Conservation (phyloP, 2,888 invertebrate species). For the Folsomia manolachei region DNA sequence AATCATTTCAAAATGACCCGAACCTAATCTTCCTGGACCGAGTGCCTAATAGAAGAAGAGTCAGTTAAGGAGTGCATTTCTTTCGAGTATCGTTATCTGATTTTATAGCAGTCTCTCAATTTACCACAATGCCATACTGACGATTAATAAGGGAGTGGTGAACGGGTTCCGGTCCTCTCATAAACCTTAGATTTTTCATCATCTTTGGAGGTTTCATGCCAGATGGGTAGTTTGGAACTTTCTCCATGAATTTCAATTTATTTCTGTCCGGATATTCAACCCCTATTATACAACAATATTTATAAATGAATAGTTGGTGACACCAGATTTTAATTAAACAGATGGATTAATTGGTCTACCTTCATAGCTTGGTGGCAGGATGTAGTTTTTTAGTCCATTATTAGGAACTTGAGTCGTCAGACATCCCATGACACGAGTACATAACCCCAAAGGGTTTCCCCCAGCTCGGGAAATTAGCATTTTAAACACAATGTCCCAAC, state of each 20-base stretch:
- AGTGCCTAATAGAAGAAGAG: slow-evolving; percentile 63
- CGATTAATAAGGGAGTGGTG: slow-evolving; percentile 83
- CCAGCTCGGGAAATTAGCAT: neutral
- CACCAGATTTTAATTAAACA: neutral
- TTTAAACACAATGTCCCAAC: neutral
- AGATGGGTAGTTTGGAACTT: slow-evolving; percentile 67
- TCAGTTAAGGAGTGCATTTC: neutral
- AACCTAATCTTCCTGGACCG: slow-evolving; percentile 75
- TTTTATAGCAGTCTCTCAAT: too few species aligned
- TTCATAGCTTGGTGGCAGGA: slow-evolving; percentile 66
- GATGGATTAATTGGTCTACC: slow-evolving; percentile 57
- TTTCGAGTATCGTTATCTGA: slow-evolving; percentile 19
- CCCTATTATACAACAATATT: slow-evolving; percentile 56
- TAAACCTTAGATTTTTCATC: slow-evolving; percentile 75
- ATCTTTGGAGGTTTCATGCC: slow-evolving; percentile 74
- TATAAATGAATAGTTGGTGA: neutral
- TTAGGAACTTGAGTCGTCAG: neutral
- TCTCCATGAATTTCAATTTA: slow-evolving; percentile 69
- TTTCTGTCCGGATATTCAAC: slow-evolving; percentile 70
- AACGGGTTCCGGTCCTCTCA: slow-evolving; percentile 84
- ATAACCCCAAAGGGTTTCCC: neutral
- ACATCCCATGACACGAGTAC: neutral
- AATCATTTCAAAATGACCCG: slow-evolving; percentile 84
- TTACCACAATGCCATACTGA: slow-evolving; percentile 89
- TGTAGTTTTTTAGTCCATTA: slow-evolving; percentile 67